Conservation (phyloP, 2,797 vertebrate species). For the Aeoliscus strigatus region DNA sequence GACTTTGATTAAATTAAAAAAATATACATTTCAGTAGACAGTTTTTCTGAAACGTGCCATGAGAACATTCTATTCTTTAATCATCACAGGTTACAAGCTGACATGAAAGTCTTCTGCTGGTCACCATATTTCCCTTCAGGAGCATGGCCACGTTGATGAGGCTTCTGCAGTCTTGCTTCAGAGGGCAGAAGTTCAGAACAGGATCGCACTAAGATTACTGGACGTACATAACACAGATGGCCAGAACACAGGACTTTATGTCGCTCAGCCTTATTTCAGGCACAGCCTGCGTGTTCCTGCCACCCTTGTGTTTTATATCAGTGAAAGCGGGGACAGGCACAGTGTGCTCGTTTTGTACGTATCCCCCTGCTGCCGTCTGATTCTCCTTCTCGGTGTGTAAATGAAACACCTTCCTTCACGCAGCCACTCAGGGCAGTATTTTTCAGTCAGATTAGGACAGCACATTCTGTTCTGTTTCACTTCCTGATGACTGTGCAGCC, state of each 20-base stretch:
- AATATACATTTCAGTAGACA: no score
- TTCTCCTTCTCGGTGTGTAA: conserved; percentile 61
- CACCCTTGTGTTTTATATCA: conserved; percentile 25
- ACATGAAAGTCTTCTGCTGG: no score
- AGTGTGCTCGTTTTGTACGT: conserved; percentile 32
- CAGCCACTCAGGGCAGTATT: conserved; percentile 73
- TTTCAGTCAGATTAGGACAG: conserved; percentile 81
- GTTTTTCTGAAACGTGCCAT: no score
- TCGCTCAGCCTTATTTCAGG: conserved; percentile 58
- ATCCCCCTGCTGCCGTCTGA: conserved; percentile 30
- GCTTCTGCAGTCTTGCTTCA: conserved; percentile 31
- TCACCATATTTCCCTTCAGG: no score
- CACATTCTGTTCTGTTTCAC: conserved; percentile 84
- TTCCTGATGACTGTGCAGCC: conserved; percentile 80
- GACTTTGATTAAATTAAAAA: no score
- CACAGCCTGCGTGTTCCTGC: conserved; percentile 29
- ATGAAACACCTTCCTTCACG: conserved; percentile 58
- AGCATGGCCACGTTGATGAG: no score
- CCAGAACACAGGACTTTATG: conserved; percentile 68
- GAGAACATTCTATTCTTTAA: no score
- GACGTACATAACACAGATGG: conserved; percentile 56
- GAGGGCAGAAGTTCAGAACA: conserved; percentile 63
- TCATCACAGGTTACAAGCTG: no score
- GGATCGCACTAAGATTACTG: conserved; percentile 65
- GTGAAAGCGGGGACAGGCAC: conserved; percentile 28